These are phyloP conservation scores for Tholera decimalis DNA, from an alignment of 2,888 invertebrate species.

Conservation along the genomic window DNA sequence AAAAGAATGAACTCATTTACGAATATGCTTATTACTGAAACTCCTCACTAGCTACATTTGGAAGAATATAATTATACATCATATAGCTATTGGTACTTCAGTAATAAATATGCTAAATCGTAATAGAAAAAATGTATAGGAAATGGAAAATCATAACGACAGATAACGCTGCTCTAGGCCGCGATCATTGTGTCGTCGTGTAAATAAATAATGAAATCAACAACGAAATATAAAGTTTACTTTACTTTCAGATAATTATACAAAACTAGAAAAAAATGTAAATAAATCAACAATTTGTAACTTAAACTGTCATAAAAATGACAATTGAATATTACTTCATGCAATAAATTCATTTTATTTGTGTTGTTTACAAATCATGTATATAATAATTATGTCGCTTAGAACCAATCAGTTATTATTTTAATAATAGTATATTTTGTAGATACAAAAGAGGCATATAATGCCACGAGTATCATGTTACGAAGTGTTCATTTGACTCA, in stretches of 20 bases:
- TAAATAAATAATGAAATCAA: conserved; percentile 66
- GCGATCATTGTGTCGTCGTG: conserved; percentile 48
- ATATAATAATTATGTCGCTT: conserved; percentile 56
- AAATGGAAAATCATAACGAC: conserved; percentile 49
- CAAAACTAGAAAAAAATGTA: conserved; percentile 65
- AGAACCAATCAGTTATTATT: conserved; percentile 53
- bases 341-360: conserved; percentile 21
- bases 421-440: conserved; percentile 55
- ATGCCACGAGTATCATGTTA: conserved; percentile 61
- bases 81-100: conserved; percentile 28
- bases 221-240: conserved; percentile 69
- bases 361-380: conserved; percentile 43
- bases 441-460: conserved; percentile 61
- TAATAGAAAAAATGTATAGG: conserved; percentile 52
- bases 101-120: conserved; percentile 25
- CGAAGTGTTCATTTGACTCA: conserved; percentile 50
- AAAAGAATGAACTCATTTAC: conserved; percentile 66
- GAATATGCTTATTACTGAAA: conserved; percentile 59
- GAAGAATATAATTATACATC: conserved; percentile 51
- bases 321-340: conserved; percentile 42
- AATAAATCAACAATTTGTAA: conserved; percentile 64
- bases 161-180: conserved; percentile 42
- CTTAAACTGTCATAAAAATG: conserved; percentile 10
- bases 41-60: conserved; percentile 52
- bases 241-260: conserved; percentile 61